A percentile compares a stretch with the other conserved stretches of the same genome.
phyloP scores from a whole-genome alignment of 2,113 vertebrate species.

The Zapornia atra region DNA sequence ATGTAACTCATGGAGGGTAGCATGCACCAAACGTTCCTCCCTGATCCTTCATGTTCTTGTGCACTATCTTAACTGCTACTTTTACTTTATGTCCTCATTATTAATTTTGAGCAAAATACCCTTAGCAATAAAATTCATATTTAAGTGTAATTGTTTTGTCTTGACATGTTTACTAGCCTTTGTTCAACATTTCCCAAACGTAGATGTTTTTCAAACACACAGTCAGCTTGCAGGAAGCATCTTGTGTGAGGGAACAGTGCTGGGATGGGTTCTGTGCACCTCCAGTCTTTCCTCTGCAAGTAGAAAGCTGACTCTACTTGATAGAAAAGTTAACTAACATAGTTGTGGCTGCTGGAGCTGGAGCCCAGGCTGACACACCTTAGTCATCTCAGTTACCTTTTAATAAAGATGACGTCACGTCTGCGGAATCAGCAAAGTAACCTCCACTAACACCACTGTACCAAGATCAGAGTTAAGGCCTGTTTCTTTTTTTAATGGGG shows the following conservation, averaged over 20 bases:
- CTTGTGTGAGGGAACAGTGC: neutral
- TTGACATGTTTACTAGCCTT: neutral
- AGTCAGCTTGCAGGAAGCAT: neutral
- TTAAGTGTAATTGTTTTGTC: constrained; percentile 17
- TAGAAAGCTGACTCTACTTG: neutral
- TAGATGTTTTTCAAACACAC: neutral
- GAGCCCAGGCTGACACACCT: neutral
- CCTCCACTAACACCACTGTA: neutral
- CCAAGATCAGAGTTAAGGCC: neutral
- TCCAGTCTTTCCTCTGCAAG: neutral
- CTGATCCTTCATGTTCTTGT: neutral
- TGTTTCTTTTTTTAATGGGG: constrained; percentile 19
- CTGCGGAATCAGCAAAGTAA: neutral
- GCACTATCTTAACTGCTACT: neutral
- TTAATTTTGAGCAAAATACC: constrained; percentile 56
- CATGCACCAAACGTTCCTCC: neutral
- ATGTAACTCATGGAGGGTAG: neutral
- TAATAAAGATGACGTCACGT: neutral
- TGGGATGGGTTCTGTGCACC: neutral
- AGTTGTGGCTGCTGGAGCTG: neutral
- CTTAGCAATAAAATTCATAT: constrained; percentile 64
- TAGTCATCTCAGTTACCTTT: neutral
- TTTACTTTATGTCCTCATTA: neutral
- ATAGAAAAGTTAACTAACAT: neutral
- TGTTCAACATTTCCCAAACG: neutral